Percentiles rank a stretch among this genome's conserved stretches.
Evolutionary conservation across 1,140 invertebrate genomes (phyloP).

Genomic region (Polypedilum vanderplanki): DNA sequence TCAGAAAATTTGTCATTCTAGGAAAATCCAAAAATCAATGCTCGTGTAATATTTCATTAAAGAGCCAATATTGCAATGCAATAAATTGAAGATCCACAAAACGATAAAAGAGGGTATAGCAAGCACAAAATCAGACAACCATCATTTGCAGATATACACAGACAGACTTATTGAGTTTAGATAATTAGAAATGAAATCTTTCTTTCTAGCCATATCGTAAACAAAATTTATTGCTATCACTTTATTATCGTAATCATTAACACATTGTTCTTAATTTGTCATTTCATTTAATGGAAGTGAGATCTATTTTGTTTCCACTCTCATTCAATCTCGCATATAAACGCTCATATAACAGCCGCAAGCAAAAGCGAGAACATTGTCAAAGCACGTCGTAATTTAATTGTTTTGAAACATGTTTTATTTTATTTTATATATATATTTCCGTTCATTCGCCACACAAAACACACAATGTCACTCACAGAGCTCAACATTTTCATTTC

Average conservation of each 20-base stretch:
- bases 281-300: neutral
- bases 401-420: neutral
- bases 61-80: no score
- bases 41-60: no score
- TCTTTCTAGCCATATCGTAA: neutral
- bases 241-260: constrained; percentile 16
- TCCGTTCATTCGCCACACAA: neutral
- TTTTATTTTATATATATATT: neutral
- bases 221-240: neutral
- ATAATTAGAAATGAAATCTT: no score
- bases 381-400: constrained; percentile 17
- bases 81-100: no score
- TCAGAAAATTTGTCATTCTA: no score
- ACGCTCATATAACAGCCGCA: neutral
- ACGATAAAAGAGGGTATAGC: no score
- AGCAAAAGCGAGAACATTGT: neutral
- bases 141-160: no score
- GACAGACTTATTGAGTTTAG: no score
- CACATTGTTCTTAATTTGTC: constrained; percentile 18
- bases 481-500: no score
- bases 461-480: no score
- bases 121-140: no score
- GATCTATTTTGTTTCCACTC: neutral
- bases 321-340: neutral
- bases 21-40: no score